Base-by-base conservation (phyloP, 2,113 vertebrate genomes). In the Nothoprocta perdicaria region DNA sequence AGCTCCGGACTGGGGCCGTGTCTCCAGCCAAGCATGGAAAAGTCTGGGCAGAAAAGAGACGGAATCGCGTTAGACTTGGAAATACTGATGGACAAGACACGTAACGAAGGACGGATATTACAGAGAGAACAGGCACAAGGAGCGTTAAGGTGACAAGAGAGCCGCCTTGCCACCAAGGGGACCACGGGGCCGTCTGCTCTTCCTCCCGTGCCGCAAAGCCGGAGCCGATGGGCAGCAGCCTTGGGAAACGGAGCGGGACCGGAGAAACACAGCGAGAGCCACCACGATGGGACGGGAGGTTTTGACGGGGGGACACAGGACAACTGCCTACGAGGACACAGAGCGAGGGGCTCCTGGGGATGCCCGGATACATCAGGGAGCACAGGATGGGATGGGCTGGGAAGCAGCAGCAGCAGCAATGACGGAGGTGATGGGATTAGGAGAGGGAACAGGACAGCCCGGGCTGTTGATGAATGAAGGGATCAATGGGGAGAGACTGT, bases 351-450 rank as follows among this genome's bases (percentile, higher is more conserved):
- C 43, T 68, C 80, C 84, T 33, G 6, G 67, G 12, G 46, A 8
- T 46, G 45, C 17, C 46, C 46, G 4, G 19, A 46, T 81, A 89
- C 38, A 79, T 82, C 29, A 73, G 72, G 5, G 79, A 82, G 92
- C 91, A 65, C 27, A 17, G 46, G 85, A 67, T 66, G 87, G 85
- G 82, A 71, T 40, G 71, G 83, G 57, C 3, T 40, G 69, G 80
- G 85, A 84, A 92, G 88, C 86, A 69, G 92, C 91, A 53, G 73
- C 0, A 79, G 91, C 84, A 67, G 85, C 84, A 65, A 80, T 60
- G 76, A 61, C 1, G 4, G 50, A 33, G 62, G 52, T 91, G 72
- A 78, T 2, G 67, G 66, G 41, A 74, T 95, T 63, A 78, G 78
- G 74, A 46, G 38, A 50, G 16, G 52, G 83, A 48, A 29, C 13